Base-by-base conservation (phyloP, 2,113 vertebrate genomes). In the Zeus faber region DNA sequence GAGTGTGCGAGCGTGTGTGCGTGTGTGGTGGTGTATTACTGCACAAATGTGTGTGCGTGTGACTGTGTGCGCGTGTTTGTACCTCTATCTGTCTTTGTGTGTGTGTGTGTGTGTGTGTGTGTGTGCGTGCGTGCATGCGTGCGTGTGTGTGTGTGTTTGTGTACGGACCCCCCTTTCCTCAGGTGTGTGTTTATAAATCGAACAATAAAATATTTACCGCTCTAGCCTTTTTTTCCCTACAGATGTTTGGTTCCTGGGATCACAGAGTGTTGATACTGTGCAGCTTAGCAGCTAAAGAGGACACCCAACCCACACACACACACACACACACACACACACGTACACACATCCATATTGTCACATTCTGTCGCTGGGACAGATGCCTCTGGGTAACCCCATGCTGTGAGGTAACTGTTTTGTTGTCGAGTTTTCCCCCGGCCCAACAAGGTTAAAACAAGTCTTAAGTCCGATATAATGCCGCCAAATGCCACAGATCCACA, bases 401-500 rank as follows among this genome's bases (percentile, higher is more conserved):
- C 58, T 72, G 56, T 46, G 49, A 60, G 58, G 53, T 55, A 65
- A 65, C 62, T 49, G 70, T 72, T 33, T 74, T 74, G 68, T 65
- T 70, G 58, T 71, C 60, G 62, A 61, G 54, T 63, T 72, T 74
- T 59, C 43, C 20, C n/a, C 44, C 71, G 35, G 57, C 55, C 61
- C 58, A 62, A 69, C 76, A 73, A 71, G 65, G 62, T 74, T 75
- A 53, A 63, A 70, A 72, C 45, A 53, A 72, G 54, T 57, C 26
- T 43, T 65, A 72, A 59, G 64, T 75, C 71, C n/a, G 44, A 8
- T 61, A 51, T 70, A 74, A 70, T 75, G 33, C 74, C 62, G 27
- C 59, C 59, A 72, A 72, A 75, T 58, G 62, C 62, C 66, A 59
- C 71, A 74, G 71, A 67, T 74, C 71, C 58, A 71, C 51, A 53